Evolutionary conservation across 1,140 invertebrate genomes (phyloP), one percentile per base, ranked within the genome.

Genomic region (Hermatobates lingyangjiaoensis): DNA sequence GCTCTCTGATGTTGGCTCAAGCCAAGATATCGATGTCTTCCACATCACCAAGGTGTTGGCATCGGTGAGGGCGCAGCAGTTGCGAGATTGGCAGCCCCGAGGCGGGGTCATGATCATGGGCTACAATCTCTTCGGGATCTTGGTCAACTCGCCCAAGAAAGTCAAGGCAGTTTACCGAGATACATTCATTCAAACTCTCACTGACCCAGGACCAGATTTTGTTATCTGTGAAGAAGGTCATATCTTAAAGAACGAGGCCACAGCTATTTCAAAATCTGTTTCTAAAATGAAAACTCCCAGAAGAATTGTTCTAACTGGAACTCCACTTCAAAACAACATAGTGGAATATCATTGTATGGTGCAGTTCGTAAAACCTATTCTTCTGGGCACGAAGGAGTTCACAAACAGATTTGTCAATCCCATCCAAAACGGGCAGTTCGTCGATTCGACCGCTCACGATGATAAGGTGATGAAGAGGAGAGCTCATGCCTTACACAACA

Each of bases 281-380:
- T 94, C 93, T 65, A 83, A 88, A 59, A 91, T 96, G 68, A 69
- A 81, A 53, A 94, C 90, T 1, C 88, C 86, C 61, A 72, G 91
- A 24, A 71, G 91, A 48, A 77, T 96, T 21, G 89, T 95, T 1
- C 68, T 96, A 3, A 96, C 92, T 7, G 92, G 92, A 18, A 94
- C 94, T 74, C 92, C 92, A 0, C 64, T 96, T n/a, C 92, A 96
- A 67, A 96, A 96, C 65, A 95, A 95, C 69, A 66, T 96, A 1
- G 66, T 92, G 24, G 92, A 96, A 66, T 96, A 96, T 63, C 95
- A 88, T 87, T 90, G 88, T 62, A 93, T 93, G 89, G 88, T 94
- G 2, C 89, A 95, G 59, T 96, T 94, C 63, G 90, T 95, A 0
- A 73, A 90, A 40, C 92, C 92, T 0, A 93, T 92, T 69, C 88